Evolutionary conservation across 2,113 vertebrate genomes (phyloP), one percentile per base, ranked within the genome.

Genomic region (Heterotis niloticus): DNA sequence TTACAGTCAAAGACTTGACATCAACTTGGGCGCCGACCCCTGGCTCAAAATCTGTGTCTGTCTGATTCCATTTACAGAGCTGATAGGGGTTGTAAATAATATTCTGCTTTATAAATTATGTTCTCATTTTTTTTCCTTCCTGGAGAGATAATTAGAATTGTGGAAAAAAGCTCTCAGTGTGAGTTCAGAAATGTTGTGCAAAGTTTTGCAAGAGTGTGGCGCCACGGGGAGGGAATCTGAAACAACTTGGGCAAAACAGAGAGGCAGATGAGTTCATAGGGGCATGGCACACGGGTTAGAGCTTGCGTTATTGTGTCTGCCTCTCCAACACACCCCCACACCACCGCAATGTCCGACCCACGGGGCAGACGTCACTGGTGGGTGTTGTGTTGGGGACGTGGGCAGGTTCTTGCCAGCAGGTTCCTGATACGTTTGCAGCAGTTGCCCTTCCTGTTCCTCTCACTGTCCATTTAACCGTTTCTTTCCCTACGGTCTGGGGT

Each of bases 361-460:
- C 2, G 54, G 56, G 24, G 5, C 57, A 14, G 17, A 59, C 24
- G 52, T 74, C 71, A 74, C 16, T 57, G 10, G 54, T 5, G 54
- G 71, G 71, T 10, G 71, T 59, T 51, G 24, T 54, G 10, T 28
- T 3, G 23, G 20, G 69, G 18, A 24, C 13, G 34, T 44, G n/a
- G 12, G 18, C 23, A 65, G 71, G 54, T 26, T 73, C 52, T 57
- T 51, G 51, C 17, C n/a, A 57, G 64, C 65, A 57, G 44, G 52
- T 72, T 73, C 52, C 70, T 16, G 51, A 56, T 59, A 57, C 71
- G 12, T 26, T 57, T 26, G 14, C 56, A 13, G 26, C 10, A 69
- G 66, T 59, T 69, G 26, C 65, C 67, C 65, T 78, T 69, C 76
- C 65, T n/a, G 76, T 68, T 78, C 14, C 26, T 54, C 12, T 20